Evolutionary conservation across 2,113 vertebrate genomes (phyloP), one percentile per base, ranked within the genome.

Genomic region (Calidris pygmaea): DNA sequence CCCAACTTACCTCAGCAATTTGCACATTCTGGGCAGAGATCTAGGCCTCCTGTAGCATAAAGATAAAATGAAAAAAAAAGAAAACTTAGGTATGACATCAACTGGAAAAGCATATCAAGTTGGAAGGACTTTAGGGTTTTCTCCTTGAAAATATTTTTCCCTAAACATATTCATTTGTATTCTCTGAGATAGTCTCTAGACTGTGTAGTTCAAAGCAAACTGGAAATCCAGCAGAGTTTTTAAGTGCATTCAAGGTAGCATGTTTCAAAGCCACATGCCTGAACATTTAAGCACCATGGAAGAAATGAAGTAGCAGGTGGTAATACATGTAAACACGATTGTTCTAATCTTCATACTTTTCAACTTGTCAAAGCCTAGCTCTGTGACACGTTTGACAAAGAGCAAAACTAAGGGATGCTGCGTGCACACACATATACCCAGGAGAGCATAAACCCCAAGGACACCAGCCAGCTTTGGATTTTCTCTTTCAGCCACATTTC

Each of bases 141-240:
- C 74, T 93, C 82, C 82, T 87, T 91, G 77, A 85, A 95, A 95
- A 87, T 85, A 41, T 74, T 93, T 95, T 91, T 53, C 45, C 59
- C 58, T 90, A 59, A 85, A 91, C 39, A 55, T 55, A 66, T 76
- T 80, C 84, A 68, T 83, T 95, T 95, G 14, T 76, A 94, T 89
- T 94, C 71, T 91, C 37, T 80, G 90, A 91, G 85, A 91, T 35
- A 93, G 63, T 90, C 58, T 82, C 53, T 79, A 66, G 30, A 83
- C 93, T 83, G 74, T 55, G 45, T 67, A 93, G 91, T 95, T 88
- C 85, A 97, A 94, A 97, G 89, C 80, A 77, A 95, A n/a, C 78
- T 91, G 75, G 63, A 91, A 94, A 96, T 87, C 93, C 89, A 85
- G 85, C 71, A n/a, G 84, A 67, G 77, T 79, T 96, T 85, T 80